phyloP scores from a whole-genome alignment of 2,888 invertebrate genomes.

The Poecilobothrus nobilitatus region DNA sequence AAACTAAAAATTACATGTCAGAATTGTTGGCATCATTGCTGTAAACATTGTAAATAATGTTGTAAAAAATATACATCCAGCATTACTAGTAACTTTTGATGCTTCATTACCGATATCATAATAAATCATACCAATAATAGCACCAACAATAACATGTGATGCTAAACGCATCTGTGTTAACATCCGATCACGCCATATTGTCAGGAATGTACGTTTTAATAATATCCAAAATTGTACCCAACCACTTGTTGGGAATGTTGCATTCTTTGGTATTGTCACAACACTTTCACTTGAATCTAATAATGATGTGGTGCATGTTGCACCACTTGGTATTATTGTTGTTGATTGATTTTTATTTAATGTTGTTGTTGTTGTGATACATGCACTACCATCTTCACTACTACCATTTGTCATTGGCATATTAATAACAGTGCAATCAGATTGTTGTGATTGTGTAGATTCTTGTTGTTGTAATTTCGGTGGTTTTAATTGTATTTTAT shows the following conservation, averaged over 20 bases:
- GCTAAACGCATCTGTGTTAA: conserved; percentile 80
- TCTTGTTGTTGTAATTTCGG: conserved; percentile 32
- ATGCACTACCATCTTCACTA: conserved; percentile 9
- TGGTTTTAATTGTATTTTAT: conserved; percentile 48
- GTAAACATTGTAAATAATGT: conserved; percentile 96
- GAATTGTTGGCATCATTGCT: conserved; percentile 96
- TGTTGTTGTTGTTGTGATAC: conserved; percentile 20
- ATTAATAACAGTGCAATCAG: conserved; percentile 37
- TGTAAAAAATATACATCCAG: conserved; percentile 92
- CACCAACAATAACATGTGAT: conserved; percentile 66
- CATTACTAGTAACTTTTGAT: conserved; percentile 88
- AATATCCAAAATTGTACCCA: conserved; percentile 82
- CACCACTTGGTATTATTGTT: conserved; percentile 6
- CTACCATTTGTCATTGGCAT: conserved; percentile 28
- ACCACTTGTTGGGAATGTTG: conserved; percentile 72
- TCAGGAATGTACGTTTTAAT: conserved; percentile 72
- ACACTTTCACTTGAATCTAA: conserved; percentile 66
- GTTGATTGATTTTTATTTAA: not conserved
- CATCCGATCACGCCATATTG: conserved; percentile 77
- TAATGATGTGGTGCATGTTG: conserved; percentile 56
- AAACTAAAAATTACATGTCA: conserved; percentile 80
- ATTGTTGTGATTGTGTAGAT: conserved; percentile 27
- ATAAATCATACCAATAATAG: conserved; percentile 87
- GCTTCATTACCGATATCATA: conserved; percentile 90
- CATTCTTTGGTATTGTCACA: conserved; percentile 54